phyloP scores from a whole-genome alignment of 2,888 invertebrate species.

The Drosophila nr. perissopoda region DNA sequence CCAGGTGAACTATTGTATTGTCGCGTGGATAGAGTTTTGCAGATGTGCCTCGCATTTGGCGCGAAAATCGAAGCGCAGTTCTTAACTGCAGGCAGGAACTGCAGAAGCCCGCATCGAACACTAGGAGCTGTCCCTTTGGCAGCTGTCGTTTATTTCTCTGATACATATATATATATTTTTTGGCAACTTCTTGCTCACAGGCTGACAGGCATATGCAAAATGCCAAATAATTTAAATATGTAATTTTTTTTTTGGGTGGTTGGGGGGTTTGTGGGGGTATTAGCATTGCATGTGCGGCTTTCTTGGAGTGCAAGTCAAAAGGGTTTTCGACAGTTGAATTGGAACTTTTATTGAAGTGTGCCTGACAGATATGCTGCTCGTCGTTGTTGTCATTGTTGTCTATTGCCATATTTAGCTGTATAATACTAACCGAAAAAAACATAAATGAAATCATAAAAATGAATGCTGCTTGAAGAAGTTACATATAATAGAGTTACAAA shows the following conservation, averaged over 20 bases:
- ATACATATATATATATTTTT: conserved; percentile 39
- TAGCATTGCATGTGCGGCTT: conserved; percentile 63
- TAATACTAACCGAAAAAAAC: conserved; percentile 18
- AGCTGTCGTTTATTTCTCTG: conserved; percentile 62
- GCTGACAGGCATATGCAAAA: conserved; percentile 63
- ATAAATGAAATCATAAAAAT: conserved; percentile 69
- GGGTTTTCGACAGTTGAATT: conserved; percentile 65
- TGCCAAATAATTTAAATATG: conserved; percentile 38
- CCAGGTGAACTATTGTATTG: conserved; percentile 81
- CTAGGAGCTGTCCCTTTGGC: conserved; percentile 32
- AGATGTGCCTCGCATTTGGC: conserved; percentile 74
- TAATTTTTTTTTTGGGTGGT: background rate
- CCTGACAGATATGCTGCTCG: conserved; percentile 30
- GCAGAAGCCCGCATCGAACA: conserved; percentile 26
- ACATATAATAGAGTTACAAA: conserved; percentile 11
- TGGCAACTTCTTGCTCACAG: conserved; percentile 62
- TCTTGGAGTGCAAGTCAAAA: conserved; percentile 76
- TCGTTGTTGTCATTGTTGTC: background rate
- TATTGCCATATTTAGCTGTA: conserved; percentile 3
- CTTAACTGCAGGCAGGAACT: conserved; percentile 6
- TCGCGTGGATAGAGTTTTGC: conserved; percentile 57
- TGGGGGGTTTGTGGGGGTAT: background rate
- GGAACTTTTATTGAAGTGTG: conserved; percentile 27
- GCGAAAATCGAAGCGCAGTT: conserved; percentile 59
- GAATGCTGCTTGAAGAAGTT: conserved; percentile 68